Conservation (phyloP, 2,888 invertebrate species). For the Drosophila niveifrons region DNA sequence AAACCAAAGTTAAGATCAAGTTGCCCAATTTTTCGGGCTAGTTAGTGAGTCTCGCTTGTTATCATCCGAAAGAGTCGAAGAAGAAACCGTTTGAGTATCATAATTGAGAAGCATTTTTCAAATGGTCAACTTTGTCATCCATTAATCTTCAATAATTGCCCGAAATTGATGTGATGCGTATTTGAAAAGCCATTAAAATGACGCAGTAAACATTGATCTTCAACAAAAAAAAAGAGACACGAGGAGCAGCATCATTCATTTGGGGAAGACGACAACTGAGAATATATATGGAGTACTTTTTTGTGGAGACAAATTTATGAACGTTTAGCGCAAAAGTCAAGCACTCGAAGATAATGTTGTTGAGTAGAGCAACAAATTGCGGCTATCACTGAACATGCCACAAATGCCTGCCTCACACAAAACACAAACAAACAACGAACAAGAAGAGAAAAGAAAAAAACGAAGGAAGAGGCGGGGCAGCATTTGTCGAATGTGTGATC, state of each 20-base stretch:
- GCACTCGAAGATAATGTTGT: conserved; percentile 75
- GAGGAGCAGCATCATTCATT: conserved; percentile 56
- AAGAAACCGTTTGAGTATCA: conserved; percentile 55
- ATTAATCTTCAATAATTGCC: conserved; percentile 82
- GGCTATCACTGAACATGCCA: conserved; percentile 75
- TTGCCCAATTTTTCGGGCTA: conserved; percentile 61
- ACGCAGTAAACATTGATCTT: conserved; percentile 57
- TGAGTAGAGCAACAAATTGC: conserved; percentile 80
- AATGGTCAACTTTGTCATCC: conserved; percentile 61
- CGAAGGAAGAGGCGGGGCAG: conserved; percentile 18
- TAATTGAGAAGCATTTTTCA: conserved; percentile 55
- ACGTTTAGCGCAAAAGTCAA: conserved; percentile 82
- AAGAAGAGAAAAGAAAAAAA: conserved; percentile 15
- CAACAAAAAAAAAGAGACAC: conserved; percentile 7
- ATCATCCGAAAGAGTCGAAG: conserved; percentile 34
- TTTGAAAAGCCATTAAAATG: conserved; percentile 74
- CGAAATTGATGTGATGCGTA: conserved; percentile 78
- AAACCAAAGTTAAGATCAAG: conserved; percentile 19
- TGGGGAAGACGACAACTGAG: conserved; percentile 49
- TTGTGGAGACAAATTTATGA: conserved; percentile 82
- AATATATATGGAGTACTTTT: conserved; percentile 18
- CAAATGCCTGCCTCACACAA: conserved; percentile 46
- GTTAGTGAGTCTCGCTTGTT: conserved; percentile 22
- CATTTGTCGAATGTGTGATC: conserved; percentile 72
- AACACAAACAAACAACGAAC: conserved; percentile 14